Evolutionary conservation across 2,113 vertebrate species (phyloP), one percentile per base, ranked within the genome.

Genomic region (Misgurnus anguillicaudatus): DNA sequence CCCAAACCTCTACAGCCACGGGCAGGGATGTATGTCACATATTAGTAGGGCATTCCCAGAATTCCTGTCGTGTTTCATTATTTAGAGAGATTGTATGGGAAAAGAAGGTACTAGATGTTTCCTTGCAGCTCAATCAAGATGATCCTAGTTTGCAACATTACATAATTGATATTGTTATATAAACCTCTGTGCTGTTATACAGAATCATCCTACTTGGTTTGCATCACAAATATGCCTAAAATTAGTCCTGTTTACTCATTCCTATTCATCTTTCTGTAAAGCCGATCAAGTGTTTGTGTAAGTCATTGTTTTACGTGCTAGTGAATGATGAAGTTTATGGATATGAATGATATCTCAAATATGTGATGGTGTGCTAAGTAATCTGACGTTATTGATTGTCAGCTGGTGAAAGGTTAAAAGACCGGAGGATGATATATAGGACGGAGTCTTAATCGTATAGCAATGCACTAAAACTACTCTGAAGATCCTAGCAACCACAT

Each of bases 31-130:
- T 41, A 21, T 31, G 6, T 5, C 47, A n/a, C 47, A 14, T 75
- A 66, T 85, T 85, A 75, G 62, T 86, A 67, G 85, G 83, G 74
- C 87, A 73, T 55, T 79, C 72, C 80, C 87, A 86, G 64, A 64
- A 84, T 71, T 77, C 80, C 70, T 63, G 38, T 72, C 72, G 83
- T 86, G 67, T 73, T 85, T 85, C 76, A 87, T 79, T 82, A 77
- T 85, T 24, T 4, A 61, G 3, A 61, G 63, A 53, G 38, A 31
- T 38, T 72, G 31, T 42, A n/a, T 5, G 38, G 17, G 10, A 19
- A 9, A n/a, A 4, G 9, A 7, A 16, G 24, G 19, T n/a, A 55
- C 36, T 21, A 21, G 19, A 21, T 17, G 42, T 39, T 9, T 42
- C 39, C 7, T 9, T 45, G 24, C 24, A 51, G 48, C 9, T 9